phyloP scores from a whole-genome alignment of 1,140 invertebrate genomes.

The Drosophila asahinai region DNA sequence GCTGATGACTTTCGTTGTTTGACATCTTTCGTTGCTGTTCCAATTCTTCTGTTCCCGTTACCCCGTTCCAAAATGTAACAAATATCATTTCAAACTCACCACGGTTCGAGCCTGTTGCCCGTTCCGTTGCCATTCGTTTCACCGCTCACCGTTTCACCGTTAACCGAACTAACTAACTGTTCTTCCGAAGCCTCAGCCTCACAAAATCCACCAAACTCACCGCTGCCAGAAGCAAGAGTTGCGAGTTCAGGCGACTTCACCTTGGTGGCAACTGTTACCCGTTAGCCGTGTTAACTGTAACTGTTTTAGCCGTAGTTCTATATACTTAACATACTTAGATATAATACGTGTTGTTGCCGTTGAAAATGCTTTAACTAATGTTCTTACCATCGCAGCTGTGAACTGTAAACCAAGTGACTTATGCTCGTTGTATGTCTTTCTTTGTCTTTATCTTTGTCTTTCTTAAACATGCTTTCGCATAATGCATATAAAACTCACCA shows the following conservation, averaged over 20 bases:
- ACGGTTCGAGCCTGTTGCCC: conserved; percentile 26
- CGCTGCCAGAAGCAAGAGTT: conserved; percentile 34
- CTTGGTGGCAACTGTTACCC: conserved; percentile 14
- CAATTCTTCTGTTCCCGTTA: conserved; percentile 10
- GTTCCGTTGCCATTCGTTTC: conserved; percentile 22
- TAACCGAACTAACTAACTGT: conserved; percentile 47
- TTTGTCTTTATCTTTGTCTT: conserved; percentile 79
- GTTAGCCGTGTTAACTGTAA: conserved; percentile 8
- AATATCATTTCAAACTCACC: conserved; percentile 14
- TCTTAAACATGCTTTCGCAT: conserved; percentile 78
- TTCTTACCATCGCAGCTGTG: conserved; percentile 38
- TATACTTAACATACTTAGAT: background rate
- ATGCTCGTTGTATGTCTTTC: conserved; percentile 85
- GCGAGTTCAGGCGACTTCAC: conserved; percentile 13
- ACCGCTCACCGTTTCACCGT: conserved; percentile 21
- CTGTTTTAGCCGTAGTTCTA: background rate
- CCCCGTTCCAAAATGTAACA: background rate
- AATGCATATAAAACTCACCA: conserved; percentile 66
- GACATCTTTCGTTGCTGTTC: conserved; percentile 14
- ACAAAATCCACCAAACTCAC: conserved; percentile 43
- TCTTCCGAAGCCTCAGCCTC: conserved; percentile 48
- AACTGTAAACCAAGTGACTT: conserved; percentile 71
- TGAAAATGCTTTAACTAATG: conserved; percentile 42
- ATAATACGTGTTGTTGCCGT: conserved; percentile 15
- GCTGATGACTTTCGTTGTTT: background rate